Conservation (phyloP, 2,888 invertebrate genomes). For the Epiperipatus broadwayi region DNA sequence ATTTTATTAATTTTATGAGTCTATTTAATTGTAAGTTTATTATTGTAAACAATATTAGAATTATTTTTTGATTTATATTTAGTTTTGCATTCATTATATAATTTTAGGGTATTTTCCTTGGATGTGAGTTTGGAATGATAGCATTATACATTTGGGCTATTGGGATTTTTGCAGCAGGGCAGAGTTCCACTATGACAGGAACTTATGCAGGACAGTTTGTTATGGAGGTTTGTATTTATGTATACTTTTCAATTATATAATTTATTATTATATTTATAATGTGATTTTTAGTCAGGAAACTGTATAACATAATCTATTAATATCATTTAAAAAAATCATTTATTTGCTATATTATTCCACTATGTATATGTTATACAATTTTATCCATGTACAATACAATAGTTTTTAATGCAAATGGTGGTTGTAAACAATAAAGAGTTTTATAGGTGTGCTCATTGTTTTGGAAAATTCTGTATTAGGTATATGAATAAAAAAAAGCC, state of each 20-base stretch:
- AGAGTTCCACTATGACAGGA: constrained; percentile 52
- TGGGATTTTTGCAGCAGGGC: constrained; percentile 59
- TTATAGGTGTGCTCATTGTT: too few relatives aligned
- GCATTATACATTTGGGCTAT: constrained; percentile 70
- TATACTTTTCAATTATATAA: constrained; percentile 1
- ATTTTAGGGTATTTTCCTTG: constrained; percentile 22
- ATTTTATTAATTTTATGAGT: too few relatives aligned
- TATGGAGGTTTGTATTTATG: constrained; percentile 41
- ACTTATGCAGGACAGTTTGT: constrained; percentile 73
- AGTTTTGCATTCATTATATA: background rate
- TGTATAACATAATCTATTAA: background rate
- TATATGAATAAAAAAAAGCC: too few relatives aligned
- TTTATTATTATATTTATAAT: background rate
- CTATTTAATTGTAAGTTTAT: too few relatives aligned
- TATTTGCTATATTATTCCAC: background rate
- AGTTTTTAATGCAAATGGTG: too few relatives aligned
- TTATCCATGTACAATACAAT: background rate
- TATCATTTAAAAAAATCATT: background rate
- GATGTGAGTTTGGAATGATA: constrained; percentile 51
- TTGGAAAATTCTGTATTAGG: too few relatives aligned
- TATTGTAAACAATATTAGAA: background rate
- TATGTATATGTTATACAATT: background rate
- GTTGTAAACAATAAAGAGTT: too few relatives aligned
- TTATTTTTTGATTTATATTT: background rate
- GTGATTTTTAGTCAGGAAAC: background rate